These are phyloP conservation scores for Glossosoma conforme DNA, from an alignment of 1,140 invertebrate species.

Conservation along the genomic window DNA sequence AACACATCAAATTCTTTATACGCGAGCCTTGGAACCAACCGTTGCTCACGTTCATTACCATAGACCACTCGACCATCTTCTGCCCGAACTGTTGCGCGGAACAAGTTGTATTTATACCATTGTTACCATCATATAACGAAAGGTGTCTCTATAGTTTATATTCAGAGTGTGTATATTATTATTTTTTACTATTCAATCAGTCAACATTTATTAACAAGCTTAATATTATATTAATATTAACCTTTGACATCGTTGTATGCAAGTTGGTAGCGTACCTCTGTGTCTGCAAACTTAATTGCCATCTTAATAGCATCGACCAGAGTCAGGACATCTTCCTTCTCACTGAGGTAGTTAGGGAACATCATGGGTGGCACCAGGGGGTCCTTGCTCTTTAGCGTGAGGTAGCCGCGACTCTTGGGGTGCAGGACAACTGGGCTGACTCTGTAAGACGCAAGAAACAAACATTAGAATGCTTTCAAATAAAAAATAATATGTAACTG, in stretches of 20 bases:
- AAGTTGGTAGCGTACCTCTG: conserved; percentile 43
- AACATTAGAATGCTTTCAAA: not conserved
- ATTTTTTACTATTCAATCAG: not conserved
- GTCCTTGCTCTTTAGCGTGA: conserved; percentile 39
- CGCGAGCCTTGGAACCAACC: too few relatives aligned
- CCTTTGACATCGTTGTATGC: not conserved
- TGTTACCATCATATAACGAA: too few relatives aligned
- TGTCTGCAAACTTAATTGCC: conserved; percentile 62
- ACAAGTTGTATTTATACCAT: too few relatives aligned
- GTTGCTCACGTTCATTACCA: too few relatives aligned
- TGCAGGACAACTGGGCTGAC: conserved; percentile 62
- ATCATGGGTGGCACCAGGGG: conserved; percentile 69
- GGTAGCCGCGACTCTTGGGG: conserved; percentile 38
- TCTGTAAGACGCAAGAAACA: conserved; percentile 40
- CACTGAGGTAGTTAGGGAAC: conserved; percentile 75
- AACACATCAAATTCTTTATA: too few relatives aligned
- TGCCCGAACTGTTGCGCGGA: too few relatives aligned
- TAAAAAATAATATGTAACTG: not conserved
- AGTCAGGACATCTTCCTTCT: conserved; percentile 67
- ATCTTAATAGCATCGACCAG: conserved; percentile 72
- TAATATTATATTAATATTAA: not conserved
- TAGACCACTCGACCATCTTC: too few relatives aligned
- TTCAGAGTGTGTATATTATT: not conserved
- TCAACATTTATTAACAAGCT: too few relatives aligned
- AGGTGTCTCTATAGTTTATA: not conserved